These are phyloP conservation scores for Carassius auratus DNA, from an alignment of 2,113 vertebrate species.

Conservation along the genomic window DNA sequence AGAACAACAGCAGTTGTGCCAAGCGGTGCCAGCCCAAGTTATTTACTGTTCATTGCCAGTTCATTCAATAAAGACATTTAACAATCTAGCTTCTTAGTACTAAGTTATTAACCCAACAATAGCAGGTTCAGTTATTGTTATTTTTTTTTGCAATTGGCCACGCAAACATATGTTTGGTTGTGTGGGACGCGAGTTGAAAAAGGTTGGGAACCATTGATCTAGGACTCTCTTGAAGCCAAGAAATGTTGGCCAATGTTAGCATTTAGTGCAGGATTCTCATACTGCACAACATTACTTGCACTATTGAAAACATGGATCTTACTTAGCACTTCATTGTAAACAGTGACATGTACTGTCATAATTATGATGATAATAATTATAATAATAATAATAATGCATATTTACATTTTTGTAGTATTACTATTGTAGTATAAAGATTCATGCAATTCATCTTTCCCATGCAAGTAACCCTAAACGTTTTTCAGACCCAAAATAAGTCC, in stretches of 20 bases:
- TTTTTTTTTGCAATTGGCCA: too few species aligned
- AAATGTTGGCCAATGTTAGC: conserved; percentile 30
- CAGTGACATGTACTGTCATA: neutral
- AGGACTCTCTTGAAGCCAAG: conserved; percentile 17
- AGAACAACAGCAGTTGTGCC: too few species aligned
- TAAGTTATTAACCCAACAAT: too few species aligned
- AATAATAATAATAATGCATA: neutral
- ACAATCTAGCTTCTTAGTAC: too few species aligned
- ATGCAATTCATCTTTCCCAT: neutral
- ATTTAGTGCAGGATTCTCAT: neutral
- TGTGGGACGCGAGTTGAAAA: too few species aligned
- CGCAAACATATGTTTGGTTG: too few species aligned
- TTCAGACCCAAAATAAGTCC: neutral
- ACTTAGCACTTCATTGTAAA: neutral
- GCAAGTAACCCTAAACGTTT: neutral
- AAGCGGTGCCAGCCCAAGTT: too few species aligned
- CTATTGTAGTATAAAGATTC: neutral
- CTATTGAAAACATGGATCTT: neutral
- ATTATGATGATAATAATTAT: too few species aligned
- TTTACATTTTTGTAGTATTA: neutral
- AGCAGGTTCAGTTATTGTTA: too few species aligned
- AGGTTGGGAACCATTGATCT: too few species aligned
- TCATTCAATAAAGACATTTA: too few species aligned
- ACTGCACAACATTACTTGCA: neutral
- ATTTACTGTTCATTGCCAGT: too few species aligned